phyloP scores from a whole-genome alignment of 2,113 vertebrate genomes.

The Larimichthys crocea region DNA sequence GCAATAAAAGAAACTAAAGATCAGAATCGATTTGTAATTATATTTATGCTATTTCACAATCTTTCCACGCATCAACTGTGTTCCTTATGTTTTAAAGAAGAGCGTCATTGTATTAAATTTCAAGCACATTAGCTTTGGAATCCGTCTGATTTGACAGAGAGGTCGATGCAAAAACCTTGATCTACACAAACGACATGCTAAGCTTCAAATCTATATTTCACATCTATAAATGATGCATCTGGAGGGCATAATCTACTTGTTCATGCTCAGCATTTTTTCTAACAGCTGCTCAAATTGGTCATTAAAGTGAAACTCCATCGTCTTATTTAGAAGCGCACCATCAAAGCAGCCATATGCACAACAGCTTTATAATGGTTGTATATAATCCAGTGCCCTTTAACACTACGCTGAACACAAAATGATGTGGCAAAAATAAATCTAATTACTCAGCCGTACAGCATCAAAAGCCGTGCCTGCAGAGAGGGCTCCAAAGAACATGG shows the following conservation, averaged over 20 bases:
- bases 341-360: slow-evolving; percentile 71
- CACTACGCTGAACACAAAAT: slow-evolving; percentile 74
- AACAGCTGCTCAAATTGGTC: slow-evolving; percentile 59
- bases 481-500: slow-evolving; percentile 57
- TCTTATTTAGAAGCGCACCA: slow-evolving; percentile 60
- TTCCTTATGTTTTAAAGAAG: neutral
- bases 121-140: slow-evolving; percentile 10
- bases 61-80: neutral
- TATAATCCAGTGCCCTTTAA: slow-evolving; percentile 76
- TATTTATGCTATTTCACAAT: neutral
- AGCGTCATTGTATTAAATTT: neutral
- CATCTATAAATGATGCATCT: slow-evolving; percentile 50
- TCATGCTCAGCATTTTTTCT: slow-evolving; percentile 28
- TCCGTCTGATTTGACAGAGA: slow-evolving; percentile 18
- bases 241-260: slow-evolving; percentile 33
- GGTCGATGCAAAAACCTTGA: slow-evolving; percentile 16
- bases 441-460: slow-evolving; percentile 77
- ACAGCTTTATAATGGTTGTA: slow-evolving; percentile 74
- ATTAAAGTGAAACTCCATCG: slow-evolving; percentile 65
- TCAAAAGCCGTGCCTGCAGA: slow-evolving; percentile 63
- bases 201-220: slow-evolving; percentile 47
- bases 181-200: slow-evolving; percentile 18
- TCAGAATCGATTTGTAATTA: neutral
- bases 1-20: neutral
- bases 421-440: slow-evolving; percentile 77